Evolutionary conservation across 1,140 invertebrate genomes (phyloP), one percentile per base, ranked within the genome.

Genomic region (Drosophila tristis): DNA sequence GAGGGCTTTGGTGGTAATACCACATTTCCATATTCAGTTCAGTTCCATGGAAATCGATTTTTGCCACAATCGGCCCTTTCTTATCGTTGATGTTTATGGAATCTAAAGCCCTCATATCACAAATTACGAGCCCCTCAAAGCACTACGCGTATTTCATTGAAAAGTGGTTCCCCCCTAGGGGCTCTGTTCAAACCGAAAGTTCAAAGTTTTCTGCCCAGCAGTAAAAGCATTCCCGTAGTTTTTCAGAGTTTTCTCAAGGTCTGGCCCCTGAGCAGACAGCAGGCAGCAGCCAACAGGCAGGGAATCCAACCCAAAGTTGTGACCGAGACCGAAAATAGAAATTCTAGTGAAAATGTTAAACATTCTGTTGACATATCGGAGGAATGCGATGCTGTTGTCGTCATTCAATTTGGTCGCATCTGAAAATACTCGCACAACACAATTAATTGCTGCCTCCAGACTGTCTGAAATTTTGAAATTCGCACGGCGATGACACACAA

Each of bases 341-440:
- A 75, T 87, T 82, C 70, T 78, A 78, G 65, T 62, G 65, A 74
- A 78, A 86, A 87, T 86, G 81, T 78, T 80, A 84, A 86, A 60
- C 64, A 85, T 85, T 86, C 55, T 77, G 67, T 72, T 87, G 80
- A 82, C 80, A 82, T 84, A 84, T 82, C 61, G 75, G 42, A 74
- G 44, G 81, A 86, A 86, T 86, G 78, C 62, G 81, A 86, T 86
- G 78, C 62, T 77, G 47, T 57, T 77, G 67, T 84, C 48, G 75
- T 57, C 65, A 59, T 67, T 63, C 45, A 20, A 56, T 74, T 57
- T 45, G 44, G 63, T 60, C 8, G 35, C 53, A 42, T 9, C 49
- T 31, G 57, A 62, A 80, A 62, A 39, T 39, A 13, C 20, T 20
- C 20, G 20, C 20, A 20, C 4, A 39, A 39, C 35, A 39, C 35